Base-by-base conservation (phyloP, 2,113 vertebrate species). In the Indicator indicator region DNA sequence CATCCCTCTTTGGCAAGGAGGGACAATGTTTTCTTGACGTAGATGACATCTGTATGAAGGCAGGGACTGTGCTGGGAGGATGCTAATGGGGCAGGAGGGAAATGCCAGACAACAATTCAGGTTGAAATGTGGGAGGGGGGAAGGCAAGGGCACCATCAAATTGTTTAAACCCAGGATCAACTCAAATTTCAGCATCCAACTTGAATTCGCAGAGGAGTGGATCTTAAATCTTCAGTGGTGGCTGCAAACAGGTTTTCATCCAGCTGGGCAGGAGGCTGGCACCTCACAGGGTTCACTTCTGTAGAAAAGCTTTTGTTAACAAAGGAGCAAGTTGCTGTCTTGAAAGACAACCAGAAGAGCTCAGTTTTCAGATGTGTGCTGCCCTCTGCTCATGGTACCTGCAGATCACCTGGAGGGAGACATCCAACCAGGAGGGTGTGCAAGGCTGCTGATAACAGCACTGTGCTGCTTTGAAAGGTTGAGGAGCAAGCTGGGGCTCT, bases 321-420 rank as follows among this genome's bases (percentile, higher is more conserved):
- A 46, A 58, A 28, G 17, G 21, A 21, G n/a, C 48, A 32, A 38
- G 36, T 32, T 46, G 20, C 28, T 46, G 11, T 40, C 83, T 69
- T 59, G 36, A 70, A 85, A 73, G 36, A 33, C 16, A 17, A 14
- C 50, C 50, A 33, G 9, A 26, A 27, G 15, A 30, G 12, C 50
- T 16, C 64, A 32, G 38, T 52, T 52, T 78, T 48, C 62, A 64
- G 52, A 9, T 65, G 52, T 59, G 4, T 32, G 52, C 82, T 68
- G 68, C 26, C 30, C 52, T 72, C 40, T 30, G 56, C 27, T 73
- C 12, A 1, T 70, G 2, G 7, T n/a, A 42, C 33, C 26, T 32
- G 33, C 55, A 69, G 46, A 11, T 21, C 3, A 1, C 20, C 0
- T 1, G 0, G 4, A 17, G 36, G 7, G 40, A 40, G 58, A 12